Percentiles rank a stretch among this genome's conserved stretches.
These are phyloP conservation scores for Incurvaria masculella DNA, from an alignment of 2,888 invertebrate species.

Conservation along the genomic window DNA sequence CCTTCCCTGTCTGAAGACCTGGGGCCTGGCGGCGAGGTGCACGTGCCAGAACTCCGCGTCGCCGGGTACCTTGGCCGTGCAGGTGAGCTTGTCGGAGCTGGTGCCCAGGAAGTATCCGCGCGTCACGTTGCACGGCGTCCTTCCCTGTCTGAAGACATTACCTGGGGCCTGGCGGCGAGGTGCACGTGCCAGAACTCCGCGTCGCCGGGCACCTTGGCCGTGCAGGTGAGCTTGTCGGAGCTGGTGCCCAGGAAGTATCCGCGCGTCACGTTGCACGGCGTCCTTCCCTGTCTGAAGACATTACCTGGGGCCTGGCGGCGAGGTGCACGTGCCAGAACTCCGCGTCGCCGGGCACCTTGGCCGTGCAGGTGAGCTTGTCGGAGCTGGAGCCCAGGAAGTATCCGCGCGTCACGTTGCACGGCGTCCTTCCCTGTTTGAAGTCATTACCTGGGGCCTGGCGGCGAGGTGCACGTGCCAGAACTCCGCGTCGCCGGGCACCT, in stretches of 20 bases:
- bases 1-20: slow-evolving; percentile 80
- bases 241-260: slow-evolving; percentile 92
- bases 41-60: slow-evolving; percentile 93
- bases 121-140: slow-evolving; percentile 85
- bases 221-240: slow-evolving; percentile 89
- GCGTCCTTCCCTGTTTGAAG: too few species aligned
- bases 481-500: slow-evolving; percentile 83
- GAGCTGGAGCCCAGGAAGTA: slow-evolving; percentile 90
- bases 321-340: slow-evolving; percentile 96
- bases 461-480: slow-evolving; percentile 96
- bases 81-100: slow-evolving; percentile 86
- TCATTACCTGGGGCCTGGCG: slow-evolving; percentile 91
- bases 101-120: slow-evolving; percentile 92
- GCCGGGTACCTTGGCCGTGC: slow-evolving; percentile 87
- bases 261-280: slow-evolving; percentile 78
- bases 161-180: slow-evolving; percentile 91
- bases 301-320: slow-evolving; percentile 92
- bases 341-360: slow-evolving; percentile 82
- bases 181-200: slow-evolving; percentile 94
- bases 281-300: too few species aligned
- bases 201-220: slow-evolving; percentile 84
- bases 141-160: too few species aligned
- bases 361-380: slow-evolving; percentile 90
- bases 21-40: slow-evolving; percentile 91
- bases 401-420: slow-evolving; percentile 82